These are phyloP conservation scores for Tapirus terrestris DNA, from an alignment of 2,113 vertebrate species.

Conservation along the genomic window DNA sequence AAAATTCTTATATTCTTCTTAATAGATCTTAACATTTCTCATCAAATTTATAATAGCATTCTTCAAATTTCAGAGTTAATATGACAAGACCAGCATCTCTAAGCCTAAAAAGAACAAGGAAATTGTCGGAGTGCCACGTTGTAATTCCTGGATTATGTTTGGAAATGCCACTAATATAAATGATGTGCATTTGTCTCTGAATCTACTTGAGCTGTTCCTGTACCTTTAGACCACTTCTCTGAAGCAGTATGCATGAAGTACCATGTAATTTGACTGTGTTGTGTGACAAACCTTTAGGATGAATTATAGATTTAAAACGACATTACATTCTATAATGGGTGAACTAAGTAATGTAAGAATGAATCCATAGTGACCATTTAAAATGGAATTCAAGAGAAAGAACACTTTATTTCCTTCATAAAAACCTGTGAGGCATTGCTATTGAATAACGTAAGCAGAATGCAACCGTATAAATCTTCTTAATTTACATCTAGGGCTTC, in stretches of 20 bases:
- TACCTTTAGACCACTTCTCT: constrained; percentile 53
- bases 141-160: not conserved
- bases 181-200: not conserved
- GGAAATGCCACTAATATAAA: constrained; percentile 32
- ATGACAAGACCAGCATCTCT: not conserved
- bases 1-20: not conserved
- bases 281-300: constrained; percentile 79
- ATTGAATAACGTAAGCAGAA: constrained; percentile 88
- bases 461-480: constrained; percentile 86
- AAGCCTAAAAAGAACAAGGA: not conserved
- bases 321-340: constrained; percentile 83
- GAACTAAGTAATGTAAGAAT: constrained; percentile 83
- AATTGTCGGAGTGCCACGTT: not conserved
- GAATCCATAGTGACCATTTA: constrained; percentile 86
- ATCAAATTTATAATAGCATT: not conserved
- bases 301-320: constrained; percentile 83
- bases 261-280: constrained; percentile 66
- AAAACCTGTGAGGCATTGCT: constrained; percentile 88
- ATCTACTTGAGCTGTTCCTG: constrained; percentile 50
- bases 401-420: constrained; percentile 88
- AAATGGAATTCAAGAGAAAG: constrained; percentile 85
- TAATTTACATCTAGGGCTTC: constrained; percentile 89
- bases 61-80: not conserved
- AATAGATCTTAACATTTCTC: not conserved
- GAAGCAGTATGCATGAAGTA: not conserved